Conservation (phyloP, 1,140 invertebrate species). For the Conopomorpha cramerella region DNA sequence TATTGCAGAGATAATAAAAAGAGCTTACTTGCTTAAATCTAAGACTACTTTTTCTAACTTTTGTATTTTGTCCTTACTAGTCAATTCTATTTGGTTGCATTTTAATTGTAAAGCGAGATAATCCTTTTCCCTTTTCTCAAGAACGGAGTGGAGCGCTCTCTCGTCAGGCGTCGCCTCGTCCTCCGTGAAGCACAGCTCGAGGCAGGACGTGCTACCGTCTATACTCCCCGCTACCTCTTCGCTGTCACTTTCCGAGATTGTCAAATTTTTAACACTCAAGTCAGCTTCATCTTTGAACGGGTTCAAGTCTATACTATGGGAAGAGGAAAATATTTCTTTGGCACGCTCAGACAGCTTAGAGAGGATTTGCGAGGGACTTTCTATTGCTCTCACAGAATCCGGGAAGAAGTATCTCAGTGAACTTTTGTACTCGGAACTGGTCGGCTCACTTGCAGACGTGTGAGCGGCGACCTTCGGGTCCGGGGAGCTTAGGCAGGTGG, state of each 20-base stretch:
- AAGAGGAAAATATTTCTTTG: conserved; percentile 55
- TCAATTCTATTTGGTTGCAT: conserved; percentile 37
- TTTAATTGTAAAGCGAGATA: conserved; percentile 45
- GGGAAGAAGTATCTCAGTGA: conserved; percentile 48
- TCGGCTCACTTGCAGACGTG: conserved; percentile 42
- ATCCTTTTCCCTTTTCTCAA: conserved; percentile 45
- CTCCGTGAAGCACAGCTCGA: conserved; percentile 52
- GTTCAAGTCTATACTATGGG: conserved; percentile 41
- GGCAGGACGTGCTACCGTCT: conserved; percentile 47
- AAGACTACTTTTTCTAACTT: conserved; percentile 46
- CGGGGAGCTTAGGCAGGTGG: conserved; percentile 68
- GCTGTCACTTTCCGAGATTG: conserved; percentile 53
- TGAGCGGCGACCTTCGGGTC: conserved; percentile 27
- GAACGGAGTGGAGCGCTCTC: conserved; percentile 22
- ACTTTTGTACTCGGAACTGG: conserved; percentile 39
- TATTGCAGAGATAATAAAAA: neutral
- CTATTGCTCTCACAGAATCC: conserved; percentile 42
- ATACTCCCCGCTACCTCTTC: conserved; percentile 49
- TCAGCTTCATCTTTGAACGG: conserved; percentile 44
- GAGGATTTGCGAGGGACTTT: conserved; percentile 49
- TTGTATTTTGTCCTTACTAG: conserved; percentile 45
- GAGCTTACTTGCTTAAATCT: conserved; percentile 48
- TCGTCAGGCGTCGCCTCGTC: conserved; percentile 40
- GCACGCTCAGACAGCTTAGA: conserved; percentile 52
- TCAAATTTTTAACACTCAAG: conserved; percentile 44